Conservation (phyloP, 2,113 vertebrate species). For the Perca fluviatilis region DNA sequence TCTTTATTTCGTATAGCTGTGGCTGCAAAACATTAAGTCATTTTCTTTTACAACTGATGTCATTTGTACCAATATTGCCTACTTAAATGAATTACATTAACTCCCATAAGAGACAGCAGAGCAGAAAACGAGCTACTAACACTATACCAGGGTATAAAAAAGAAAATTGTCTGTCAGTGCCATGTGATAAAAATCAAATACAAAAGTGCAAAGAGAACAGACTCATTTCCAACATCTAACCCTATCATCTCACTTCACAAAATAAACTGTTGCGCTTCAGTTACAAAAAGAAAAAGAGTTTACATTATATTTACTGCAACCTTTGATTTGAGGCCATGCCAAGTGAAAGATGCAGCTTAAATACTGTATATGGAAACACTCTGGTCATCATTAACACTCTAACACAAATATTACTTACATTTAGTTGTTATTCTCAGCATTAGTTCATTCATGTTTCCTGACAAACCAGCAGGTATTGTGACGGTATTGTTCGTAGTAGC, state of each 20-base stretch:
- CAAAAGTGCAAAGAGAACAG: conserved; percentile 70
- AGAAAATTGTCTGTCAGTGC: conserved; percentile 63
- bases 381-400: conserved; percentile 65
- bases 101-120: conserved; percentile 48
- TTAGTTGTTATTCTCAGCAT: conserved; percentile 86
- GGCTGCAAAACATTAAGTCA: conserved; percentile 62
- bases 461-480: conserved; percentile 91
- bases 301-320: conserved; percentile 85
- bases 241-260: conserved; percentile 59
- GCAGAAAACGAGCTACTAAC: conserved; percentile 43
- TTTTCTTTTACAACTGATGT: conserved; percentile 46
- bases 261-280: conserved; percentile 45
- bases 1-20: conserved; percentile 66
- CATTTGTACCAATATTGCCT: conserved; percentile 53
- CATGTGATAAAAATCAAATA: conserved; percentile 73
- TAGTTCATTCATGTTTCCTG: conserved; percentile 81
- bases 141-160: conserved; percentile 58
- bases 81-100: conserved; percentile 54
- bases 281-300: conserved; percentile 66
- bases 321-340: conserved; percentile 93
- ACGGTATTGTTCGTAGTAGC: conserved; percentile 82
- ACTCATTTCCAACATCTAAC: conserved; percentile 36
- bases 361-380: conserved; percentile 87
- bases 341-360: conserved; percentile 88
- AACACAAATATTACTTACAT: conserved; percentile 59